Evolutionary conservation across 2,113 vertebrate genomes (phyloP).

Genomic region (Trematomus loennbergii): DNA sequence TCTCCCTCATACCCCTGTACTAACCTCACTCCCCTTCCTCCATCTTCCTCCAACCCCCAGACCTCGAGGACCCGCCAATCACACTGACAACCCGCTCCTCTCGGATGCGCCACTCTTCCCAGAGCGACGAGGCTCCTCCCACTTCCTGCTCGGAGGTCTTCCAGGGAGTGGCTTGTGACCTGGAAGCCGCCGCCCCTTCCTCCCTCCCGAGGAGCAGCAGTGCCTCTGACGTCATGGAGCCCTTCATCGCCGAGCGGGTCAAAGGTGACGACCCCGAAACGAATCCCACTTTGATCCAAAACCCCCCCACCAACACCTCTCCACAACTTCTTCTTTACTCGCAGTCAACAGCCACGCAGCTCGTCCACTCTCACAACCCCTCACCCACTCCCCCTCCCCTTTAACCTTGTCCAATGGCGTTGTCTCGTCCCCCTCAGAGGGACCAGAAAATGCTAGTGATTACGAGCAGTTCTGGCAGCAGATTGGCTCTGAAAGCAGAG

Average conservation of each 20-base stretch:
- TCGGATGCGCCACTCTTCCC: conserved; percentile 95
- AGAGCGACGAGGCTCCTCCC: conserved; percentile 93
- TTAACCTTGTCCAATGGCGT: conserved; percentile 64
- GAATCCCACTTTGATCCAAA: conserved; percentile 86
- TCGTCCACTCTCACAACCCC: conserved; percentile 88
- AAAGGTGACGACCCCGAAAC: conserved; percentile 90
- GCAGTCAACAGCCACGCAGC: conserved; percentile 89
- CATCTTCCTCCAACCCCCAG: conserved; percentile 73
- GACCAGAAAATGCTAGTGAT: conserved; percentile 90
- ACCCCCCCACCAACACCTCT: conserved; percentile 58
- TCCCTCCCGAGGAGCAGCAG: conserved; percentile 94
- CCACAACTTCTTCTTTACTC: conserved; percentile 86
- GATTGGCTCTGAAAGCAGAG: conserved; percentile 87
- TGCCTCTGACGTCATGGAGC: conserved; percentile 99
- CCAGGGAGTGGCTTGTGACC: conserved; percentile 86
- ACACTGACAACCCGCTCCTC: conserved; percentile 88
- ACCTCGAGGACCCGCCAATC: conserved; percentile 95
- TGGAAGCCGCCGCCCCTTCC: conserved; percentile 79
- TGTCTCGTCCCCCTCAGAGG: conserved; percentile 87
- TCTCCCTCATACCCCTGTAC: conserved; percentile 4
- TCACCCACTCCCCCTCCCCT: conserved; percentile 83
- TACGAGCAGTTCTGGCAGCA: conserved; percentile 94
- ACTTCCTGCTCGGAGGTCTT: conserved; percentile 90
- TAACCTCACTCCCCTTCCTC: conserved; percentile 55
- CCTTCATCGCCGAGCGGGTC: conserved; percentile 95